Conservation (phyloP, 2,888 invertebrate genomes). For the Ectemnius continuus region DNA sequence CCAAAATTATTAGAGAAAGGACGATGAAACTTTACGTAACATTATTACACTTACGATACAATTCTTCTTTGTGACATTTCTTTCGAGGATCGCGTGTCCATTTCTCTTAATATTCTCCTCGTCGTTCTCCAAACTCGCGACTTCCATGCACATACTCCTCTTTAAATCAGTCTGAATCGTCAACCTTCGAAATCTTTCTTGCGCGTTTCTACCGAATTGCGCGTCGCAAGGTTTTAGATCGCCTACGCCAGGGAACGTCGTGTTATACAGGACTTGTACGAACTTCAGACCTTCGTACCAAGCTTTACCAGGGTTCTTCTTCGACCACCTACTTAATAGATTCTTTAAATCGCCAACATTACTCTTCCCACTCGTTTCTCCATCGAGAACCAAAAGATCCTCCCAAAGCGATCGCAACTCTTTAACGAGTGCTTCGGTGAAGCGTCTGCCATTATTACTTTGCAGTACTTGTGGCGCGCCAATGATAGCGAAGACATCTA, state of each 20-base stretch:
- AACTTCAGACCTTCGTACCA: conserved; percentile 65
- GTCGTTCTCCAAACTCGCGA: conserved; percentile 51
- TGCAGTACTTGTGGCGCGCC: conserved; percentile 68
- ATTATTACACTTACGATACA: conserved; percentile 16
- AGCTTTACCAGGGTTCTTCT: conserved; percentile 58
- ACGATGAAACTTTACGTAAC: not conserved
- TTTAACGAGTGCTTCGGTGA: conserved; percentile 63
- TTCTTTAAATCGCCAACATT: conserved; percentile 58
- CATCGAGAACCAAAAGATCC: conserved; percentile 62
- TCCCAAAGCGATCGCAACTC: conserved; percentile 60
- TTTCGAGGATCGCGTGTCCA: conserved; percentile 3
- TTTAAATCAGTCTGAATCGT: conserved; percentile 23
- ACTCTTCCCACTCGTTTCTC: conserved; percentile 45
- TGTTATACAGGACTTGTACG: conserved; percentile 66
- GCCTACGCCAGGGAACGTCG: conserved; percentile 50
- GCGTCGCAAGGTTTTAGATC: conserved; percentile 64
- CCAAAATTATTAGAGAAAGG: conserved; percentile 11
- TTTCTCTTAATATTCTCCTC: conserved; percentile 6
- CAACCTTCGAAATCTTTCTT: conserved; percentile 50
- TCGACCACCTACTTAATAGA: conserved; percentile 59
- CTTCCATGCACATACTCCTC: conserved; percentile 11
- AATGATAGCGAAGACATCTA: conserved; percentile 66
- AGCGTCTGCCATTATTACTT: conserved; percentile 64
- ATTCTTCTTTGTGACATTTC: conserved; percentile 2
- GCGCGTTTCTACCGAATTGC: conserved; percentile 59